phyloP scores from a whole-genome alignment of 2,113 vertebrate species.

The Lycocorax pyrrhopterus region DNA sequence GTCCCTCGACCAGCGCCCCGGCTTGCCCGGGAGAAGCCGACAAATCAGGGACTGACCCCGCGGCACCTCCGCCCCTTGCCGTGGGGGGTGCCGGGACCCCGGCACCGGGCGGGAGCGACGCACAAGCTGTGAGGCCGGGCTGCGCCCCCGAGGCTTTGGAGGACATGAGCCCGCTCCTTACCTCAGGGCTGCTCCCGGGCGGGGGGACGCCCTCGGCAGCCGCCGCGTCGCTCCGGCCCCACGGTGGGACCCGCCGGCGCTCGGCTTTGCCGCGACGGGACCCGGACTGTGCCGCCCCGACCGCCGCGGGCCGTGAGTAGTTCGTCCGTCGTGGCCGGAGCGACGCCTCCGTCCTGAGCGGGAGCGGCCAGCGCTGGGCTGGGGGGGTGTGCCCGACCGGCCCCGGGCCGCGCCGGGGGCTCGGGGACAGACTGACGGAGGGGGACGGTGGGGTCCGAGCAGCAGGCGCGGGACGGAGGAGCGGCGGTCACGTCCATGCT shows the following conservation, averaged over 20 bases:
- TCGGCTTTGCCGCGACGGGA: not conserved
- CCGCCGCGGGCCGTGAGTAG: slow-evolving; percentile 23
- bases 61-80: not conserved
- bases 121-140: slow-evolving; percentile 30
- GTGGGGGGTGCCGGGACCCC: not conserved
- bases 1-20: not conserved
- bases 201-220: not conserved
- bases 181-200: slow-evolving; percentile 32
- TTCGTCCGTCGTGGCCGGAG: not conserved
- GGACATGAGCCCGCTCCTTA: slow-evolving; percentile 55
- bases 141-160: slow-evolving; percentile 26
- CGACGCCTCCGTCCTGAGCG: not conserved
- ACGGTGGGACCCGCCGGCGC: not conserved
- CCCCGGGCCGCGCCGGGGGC: not conserved
- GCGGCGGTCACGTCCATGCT: not conserved
- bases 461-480: not conserved
- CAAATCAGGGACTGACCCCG: slow-evolving; percentile 43
- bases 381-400: not conserved
- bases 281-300: not conserved
- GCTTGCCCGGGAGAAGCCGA: not conserved
- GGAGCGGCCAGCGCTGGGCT: not conserved
- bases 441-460: not conserved
- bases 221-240: not conserved
- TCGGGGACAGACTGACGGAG: not conserved
- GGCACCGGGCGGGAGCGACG: not conserved